Conservation (phyloP, 2,797 vertebrate species). For the Tenualosa ilisha region DNA sequence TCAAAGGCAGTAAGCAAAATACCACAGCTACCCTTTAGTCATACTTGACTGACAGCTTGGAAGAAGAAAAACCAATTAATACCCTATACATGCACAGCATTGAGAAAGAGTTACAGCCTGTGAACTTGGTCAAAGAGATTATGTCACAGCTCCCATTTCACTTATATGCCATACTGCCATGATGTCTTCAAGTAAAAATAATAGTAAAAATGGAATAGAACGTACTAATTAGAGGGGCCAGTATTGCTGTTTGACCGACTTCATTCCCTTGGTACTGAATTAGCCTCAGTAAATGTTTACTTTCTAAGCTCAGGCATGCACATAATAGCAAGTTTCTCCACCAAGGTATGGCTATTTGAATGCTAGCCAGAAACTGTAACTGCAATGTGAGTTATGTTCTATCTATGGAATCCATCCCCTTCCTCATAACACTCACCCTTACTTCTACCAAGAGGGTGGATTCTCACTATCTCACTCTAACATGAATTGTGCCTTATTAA, state of each 20-base stretch:
- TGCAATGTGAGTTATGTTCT: not conserved
- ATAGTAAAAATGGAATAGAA: not conserved
- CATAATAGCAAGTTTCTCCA: not conserved
- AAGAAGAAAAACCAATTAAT: conserved; percentile 41
- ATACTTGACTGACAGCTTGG: conserved; percentile 52
- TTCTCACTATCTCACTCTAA: not conserved
- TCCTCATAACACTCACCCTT: not conserved
- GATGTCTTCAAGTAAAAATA: conserved; percentile 9
- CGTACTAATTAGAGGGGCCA: conserved; percentile 11
- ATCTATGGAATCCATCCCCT: not conserved
- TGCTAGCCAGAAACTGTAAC: not conserved
- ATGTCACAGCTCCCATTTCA: conserved; percentile 21
- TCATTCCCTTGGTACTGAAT: conserved; percentile 4
- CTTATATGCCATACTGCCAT: conserved; percentile 2
- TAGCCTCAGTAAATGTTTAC: conserved; percentile 11
- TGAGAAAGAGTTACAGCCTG: not conserved
- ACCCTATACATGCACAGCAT: not conserved
- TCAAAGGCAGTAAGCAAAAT: conserved; percentile 52
- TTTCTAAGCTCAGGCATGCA: not conserved
- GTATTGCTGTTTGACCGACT: not conserved
- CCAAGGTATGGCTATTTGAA: not conserved
- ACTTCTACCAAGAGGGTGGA: not conserved
- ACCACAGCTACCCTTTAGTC: conserved; percentile 60
- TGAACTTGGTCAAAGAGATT: conserved; percentile 24
- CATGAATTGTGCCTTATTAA: not conserved